Base-by-base conservation (phyloP, 2,797 vertebrate species). In the Pseudochaenichthys georgianus region DNA sequence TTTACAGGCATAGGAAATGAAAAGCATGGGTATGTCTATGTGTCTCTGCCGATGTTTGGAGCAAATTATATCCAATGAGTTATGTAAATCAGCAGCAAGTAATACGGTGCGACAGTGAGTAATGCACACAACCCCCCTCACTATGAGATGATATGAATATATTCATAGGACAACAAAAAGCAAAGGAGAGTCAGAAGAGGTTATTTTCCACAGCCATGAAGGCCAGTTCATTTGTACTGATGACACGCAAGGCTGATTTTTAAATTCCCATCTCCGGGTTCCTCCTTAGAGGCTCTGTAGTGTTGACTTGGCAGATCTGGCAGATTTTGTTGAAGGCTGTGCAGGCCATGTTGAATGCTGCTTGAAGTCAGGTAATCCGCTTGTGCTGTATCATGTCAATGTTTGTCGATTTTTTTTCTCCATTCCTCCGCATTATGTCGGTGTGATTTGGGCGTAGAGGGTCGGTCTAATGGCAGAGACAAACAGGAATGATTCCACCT, bases 71-170 rank as follows among this genome's bases (percentile, higher is more conserved):
- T 77, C 80, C 81, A 75, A 78, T 88, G 87, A 87, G 70, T 77
- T 82, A 77, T 85, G 80, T 90, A 89, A 91, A 93, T 88, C 82
- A 79, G 50, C 47, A 59, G 28, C 63, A 77, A 84, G 71, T 72
- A 70, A 78, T 66, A 45, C 55, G n/a, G 11, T 28, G 42, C 51
- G 78, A 74, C 81, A 77, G 17, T 84, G 23, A 85, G 54, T 31
- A 43, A 85, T 87, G 65, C 65, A 31, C 58, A 55, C 83, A 82
- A 41, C 78, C 64, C 65, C n/a, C 79, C 76, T 81, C 65, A 81
- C 83, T 84, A 77, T 81, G 60, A 85, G 76, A 93, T 89, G 80
- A 88, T 90, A 93, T 94, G 87, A 94, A 94, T 93, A 88, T 90
- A 93, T 95, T 94, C 90, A 94, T 93, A 61, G 77, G 71, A 81